Conservation (phyloP, 2,888 invertebrate genomes). For the Melanophora roralis region DNA sequence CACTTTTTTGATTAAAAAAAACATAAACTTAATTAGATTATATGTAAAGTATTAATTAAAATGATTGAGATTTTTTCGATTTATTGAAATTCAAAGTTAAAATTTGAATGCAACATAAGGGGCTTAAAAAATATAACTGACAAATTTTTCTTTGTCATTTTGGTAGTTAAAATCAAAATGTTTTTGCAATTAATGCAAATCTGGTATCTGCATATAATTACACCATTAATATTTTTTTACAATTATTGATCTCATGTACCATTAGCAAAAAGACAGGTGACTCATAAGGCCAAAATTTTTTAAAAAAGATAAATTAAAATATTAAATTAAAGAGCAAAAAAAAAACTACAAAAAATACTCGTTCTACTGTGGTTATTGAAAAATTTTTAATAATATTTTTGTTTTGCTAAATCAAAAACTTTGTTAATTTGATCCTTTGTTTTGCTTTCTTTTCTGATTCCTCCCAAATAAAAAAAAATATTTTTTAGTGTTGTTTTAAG, state of each 20-base stretch:
- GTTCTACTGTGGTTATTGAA: background rate
- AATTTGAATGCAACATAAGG: background rate
- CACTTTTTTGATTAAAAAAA: no score
- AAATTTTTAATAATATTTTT: no score
- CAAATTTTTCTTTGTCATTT: background rate
- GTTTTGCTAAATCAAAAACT: no score
- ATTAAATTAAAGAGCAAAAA: no score
- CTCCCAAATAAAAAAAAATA: no score
- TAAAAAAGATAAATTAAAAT: no score
- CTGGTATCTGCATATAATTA: background rate
- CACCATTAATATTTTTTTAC: background rate
- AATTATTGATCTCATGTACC: background rate
- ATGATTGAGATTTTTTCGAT: background rate
- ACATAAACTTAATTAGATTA: no score
- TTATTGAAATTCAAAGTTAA: background rate
- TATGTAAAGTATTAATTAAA: background rate
- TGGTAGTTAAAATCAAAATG: background rate
- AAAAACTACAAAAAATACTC: background rate
- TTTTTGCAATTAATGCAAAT: background rate
- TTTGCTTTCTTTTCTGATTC: no score
- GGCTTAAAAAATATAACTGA: background rate
- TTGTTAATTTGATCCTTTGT: no score
- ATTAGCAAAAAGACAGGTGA: background rate
- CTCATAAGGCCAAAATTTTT: background rate
- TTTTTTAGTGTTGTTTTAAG: no score